These are phyloP conservation scores for Lycodopsis pacificus DNA, from an alignment of 2,797 vertebrate species.

Conservation along the genomic window DNA sequence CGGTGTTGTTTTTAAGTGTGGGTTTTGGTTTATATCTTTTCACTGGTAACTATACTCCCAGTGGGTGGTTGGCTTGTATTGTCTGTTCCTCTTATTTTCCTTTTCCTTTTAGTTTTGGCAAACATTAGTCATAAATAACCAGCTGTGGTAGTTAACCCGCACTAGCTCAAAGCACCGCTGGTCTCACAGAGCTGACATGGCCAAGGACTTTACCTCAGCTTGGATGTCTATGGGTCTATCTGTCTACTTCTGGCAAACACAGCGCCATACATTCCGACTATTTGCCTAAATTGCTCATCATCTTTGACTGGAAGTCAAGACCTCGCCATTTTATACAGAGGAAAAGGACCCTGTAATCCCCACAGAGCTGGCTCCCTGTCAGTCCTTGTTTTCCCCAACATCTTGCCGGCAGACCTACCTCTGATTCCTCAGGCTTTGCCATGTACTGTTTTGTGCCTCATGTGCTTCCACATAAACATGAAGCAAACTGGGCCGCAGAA, in stretches of 20 bases:
- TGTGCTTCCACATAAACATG: background rate
- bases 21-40: background rate
- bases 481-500: background rate
- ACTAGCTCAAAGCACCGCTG: too few relatives aligned
- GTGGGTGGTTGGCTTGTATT: background rate
- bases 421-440: background rate
- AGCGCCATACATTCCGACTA: background rate
- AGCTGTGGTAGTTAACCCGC: background rate
- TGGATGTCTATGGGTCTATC: too few relatives aligned
- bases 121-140: background rate
- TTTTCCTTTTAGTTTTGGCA: too few relatives aligned
- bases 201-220: background rate
- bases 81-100: too few relatives aligned
- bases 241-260: background rate
- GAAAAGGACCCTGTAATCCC: conserved; percentile 6
- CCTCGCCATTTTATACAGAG: conserved; percentile 2
- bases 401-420: conserved; percentile 33
- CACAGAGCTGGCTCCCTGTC: background rate
- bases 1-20: background rate
- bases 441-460: background rate
- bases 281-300: background rate
- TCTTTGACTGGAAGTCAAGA: background rate
- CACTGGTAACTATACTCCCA: background rate
- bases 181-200: background rate
- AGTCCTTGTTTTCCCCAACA: conserved; percentile 10